These are phyloP conservation scores for Hemithea aestivaria DNA, from an alignment of 2,888 invertebrate genomes.

Conservation along the genomic window DNA sequence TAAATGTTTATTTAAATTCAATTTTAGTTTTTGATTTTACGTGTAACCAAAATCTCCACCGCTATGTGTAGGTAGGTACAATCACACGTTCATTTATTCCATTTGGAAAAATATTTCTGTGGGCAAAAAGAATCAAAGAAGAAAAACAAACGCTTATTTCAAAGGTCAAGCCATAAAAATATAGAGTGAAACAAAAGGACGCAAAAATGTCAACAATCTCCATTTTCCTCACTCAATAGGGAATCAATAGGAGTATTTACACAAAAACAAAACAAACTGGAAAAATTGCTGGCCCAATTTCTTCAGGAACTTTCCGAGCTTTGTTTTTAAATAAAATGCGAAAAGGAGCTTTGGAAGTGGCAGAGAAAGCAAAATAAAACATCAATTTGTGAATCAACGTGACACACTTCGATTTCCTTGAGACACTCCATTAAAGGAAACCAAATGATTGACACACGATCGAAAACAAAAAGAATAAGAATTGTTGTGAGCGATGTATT, in stretches of 20 bases:
- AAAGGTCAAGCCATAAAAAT: too few relatives aligned
- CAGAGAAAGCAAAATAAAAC: constrained; percentile 33
- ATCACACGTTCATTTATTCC: too few relatives aligned
- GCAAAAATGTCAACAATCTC: constrained; percentile 12
- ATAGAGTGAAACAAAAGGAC: constrained; percentile 1
- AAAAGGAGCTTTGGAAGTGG: constrained; percentile 18
- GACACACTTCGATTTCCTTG: constrained; percentile 33
- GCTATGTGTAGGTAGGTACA: too few relatives aligned
- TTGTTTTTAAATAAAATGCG: constrained; percentile 3
- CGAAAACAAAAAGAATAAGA: not conserved
- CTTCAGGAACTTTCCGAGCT: constrained; percentile 8
- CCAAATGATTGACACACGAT: constrained; percentile 14
- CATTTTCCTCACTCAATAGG: constrained; percentile 18
- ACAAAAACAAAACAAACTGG: constrained; percentile 23
- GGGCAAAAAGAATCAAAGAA: too few relatives aligned
- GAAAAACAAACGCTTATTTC: too few relatives aligned
- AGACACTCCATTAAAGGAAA: constrained; percentile 17
- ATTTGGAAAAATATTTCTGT: too few relatives aligned
- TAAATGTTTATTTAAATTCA: too few relatives aligned
- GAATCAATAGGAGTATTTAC: constrained; percentile 21
- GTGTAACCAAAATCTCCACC: too few relatives aligned
- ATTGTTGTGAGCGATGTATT: too few relatives aligned
- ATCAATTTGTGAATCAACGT: constrained; percentile 39
- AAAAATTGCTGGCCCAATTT: constrained; percentile 25
- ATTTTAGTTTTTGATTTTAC: too few relatives aligned